phyloP scores from a whole-genome alignment of 2,888 invertebrate genomes.

The Drosophila austrosaltans region DNA sequence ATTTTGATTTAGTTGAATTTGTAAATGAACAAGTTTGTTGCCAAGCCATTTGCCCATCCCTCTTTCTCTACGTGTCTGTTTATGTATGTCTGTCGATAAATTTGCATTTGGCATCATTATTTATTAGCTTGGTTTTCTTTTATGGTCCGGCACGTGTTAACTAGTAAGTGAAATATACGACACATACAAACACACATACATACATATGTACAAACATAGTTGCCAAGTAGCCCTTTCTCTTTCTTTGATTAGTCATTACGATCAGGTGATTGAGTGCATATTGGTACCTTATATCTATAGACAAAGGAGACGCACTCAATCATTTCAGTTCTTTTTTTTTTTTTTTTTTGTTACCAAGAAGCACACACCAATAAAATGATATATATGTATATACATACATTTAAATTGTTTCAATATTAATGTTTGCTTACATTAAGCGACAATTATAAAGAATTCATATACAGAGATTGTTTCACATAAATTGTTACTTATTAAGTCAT shows the following conservation, averaged over 20 bases:
- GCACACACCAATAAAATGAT: too few species aligned
- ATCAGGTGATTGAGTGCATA: conserved; percentile 43
- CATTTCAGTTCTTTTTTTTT: conserved; percentile 49
- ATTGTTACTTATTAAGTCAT: conserved; percentile 47
- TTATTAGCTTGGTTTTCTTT: conserved; percentile 21
- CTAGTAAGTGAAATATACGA: conserved; percentile 5
- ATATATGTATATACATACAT: too few species aligned
- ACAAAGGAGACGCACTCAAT: conserved; percentile 62
- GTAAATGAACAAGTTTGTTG: conserved; percentile 1
- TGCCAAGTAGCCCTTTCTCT: conserved; percentile 47
- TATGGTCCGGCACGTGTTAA: conserved; percentile 21
- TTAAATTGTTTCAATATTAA: too few species aligned
- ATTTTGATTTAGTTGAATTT: conserved; percentile 1
- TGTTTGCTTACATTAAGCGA: too few species aligned
- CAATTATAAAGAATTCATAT: too few species aligned
- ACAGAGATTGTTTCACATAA: too few species aligned
- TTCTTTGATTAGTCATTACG: conserved; percentile 15
- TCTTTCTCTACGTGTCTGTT: not conserved
- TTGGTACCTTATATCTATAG: conserved; percentile 30
- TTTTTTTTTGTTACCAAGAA: conserved; percentile 32
- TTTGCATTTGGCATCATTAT: conserved; percentile 11
- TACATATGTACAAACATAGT: conserved; percentile 18
- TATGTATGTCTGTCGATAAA: not conserved
- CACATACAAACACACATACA: not conserved
- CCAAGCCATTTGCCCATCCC: not conserved